Percentiles rank a stretch among this genome's conserved stretches.
Conservation (phyloP, 2,113 vertebrate genomes). For the Epinephelus fuscoguttatus region DNA sequence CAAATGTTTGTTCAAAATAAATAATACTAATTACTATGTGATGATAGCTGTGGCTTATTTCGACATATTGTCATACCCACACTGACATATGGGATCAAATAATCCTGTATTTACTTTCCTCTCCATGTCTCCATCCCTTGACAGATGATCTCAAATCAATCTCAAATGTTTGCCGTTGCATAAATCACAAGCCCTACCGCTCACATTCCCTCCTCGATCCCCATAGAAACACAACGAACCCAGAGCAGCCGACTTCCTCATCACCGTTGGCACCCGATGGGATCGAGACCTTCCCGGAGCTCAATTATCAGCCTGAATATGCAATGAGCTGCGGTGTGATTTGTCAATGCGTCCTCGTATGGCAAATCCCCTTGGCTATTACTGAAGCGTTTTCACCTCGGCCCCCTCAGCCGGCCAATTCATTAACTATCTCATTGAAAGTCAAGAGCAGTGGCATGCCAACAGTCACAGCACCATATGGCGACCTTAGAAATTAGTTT, state of each 20-base stretch:
- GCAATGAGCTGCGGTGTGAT: constrained; percentile 58
- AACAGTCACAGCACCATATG: constrained; percentile 52
- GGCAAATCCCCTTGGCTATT: constrained; percentile 51
- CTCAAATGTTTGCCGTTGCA: constrained; percentile 63
- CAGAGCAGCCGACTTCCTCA: constrained; percentile 52
- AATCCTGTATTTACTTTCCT: constrained; percentile 58
- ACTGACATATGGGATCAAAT: constrained; percentile 53
- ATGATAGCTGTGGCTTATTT: constrained; percentile 29
- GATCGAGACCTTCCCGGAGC: constrained; percentile 57
- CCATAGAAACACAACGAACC: constrained; percentile 24
- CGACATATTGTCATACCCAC: constrained; percentile 28
- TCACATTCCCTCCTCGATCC: background rate
- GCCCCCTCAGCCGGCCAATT: constrained; percentile 51
- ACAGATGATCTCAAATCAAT: constrained; percentile 59
- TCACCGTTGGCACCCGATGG: constrained; percentile 34
- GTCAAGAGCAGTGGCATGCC: constrained; percentile 50
- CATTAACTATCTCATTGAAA: constrained; percentile 73
- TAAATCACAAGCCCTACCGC: constrained; percentile 54
- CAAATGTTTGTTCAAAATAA: constrained; percentile 25
- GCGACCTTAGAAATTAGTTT: constrained; percentile 29
- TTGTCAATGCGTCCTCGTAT: constrained; percentile 23
- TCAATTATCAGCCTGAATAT: constrained; percentile 71
- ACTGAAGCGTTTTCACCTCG: constrained; percentile 35
- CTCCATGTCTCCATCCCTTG: constrained; percentile 20
- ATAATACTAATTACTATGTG: constrained; percentile 25